Percentiles rank a stretch among this genome's conserved stretches.
These are phyloP conservation scores for Merops nubicus DNA, from an alignment of 2,113 vertebrate species.

Conservation along the genomic window DNA sequence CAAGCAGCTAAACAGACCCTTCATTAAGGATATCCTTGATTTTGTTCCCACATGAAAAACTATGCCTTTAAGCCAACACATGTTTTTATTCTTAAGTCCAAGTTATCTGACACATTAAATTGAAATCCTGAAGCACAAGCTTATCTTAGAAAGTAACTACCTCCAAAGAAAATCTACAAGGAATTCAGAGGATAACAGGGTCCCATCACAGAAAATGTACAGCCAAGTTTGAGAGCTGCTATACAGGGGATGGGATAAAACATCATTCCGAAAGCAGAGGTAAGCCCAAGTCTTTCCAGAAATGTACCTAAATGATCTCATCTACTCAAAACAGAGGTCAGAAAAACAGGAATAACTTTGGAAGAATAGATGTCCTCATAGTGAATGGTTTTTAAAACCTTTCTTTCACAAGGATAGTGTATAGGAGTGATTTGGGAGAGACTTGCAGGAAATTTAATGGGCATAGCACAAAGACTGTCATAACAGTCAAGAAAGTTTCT, in stretches of 20 bases:
- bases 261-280: background rate
- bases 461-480: background rate
- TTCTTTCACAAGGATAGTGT: background rate
- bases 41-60: background rate
- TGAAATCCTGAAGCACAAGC: background rate
- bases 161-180: background rate
- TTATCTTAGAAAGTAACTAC: background rate
- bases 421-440: background rate
- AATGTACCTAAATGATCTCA: background rate
- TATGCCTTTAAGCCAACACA: background rate
- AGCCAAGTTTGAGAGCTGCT: background rate
- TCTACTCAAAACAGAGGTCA: background rate
- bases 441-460: background rate
- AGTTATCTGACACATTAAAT: background rate
- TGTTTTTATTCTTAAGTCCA: background rate
- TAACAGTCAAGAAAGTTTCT: background rate
- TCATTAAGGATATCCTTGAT: background rate
- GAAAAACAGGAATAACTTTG: background rate
- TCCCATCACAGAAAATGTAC: background rate
- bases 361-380: background rate
- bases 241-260: background rate
- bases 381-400: rapidly evolving
- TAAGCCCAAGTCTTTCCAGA: background rate
- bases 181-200: background rate
- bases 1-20: background rate